A percentile compares a stretch with the other conserved stretches of the same genome.
These are phyloP conservation scores for Anas bernieri DNA, from an alignment of 2,797 vertebrate species.

Conservation along the genomic window DNA sequence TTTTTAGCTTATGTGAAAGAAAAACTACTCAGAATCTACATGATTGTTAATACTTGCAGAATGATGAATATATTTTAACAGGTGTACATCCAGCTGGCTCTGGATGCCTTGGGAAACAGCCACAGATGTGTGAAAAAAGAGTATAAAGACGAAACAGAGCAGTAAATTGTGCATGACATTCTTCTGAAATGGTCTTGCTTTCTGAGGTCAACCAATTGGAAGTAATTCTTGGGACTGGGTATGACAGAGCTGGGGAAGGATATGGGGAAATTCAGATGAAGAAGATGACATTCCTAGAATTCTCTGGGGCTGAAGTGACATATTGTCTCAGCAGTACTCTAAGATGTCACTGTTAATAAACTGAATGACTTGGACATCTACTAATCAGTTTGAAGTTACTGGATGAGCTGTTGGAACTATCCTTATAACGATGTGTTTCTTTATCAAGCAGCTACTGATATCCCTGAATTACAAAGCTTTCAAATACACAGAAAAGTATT, in stretches of 20 bases:
- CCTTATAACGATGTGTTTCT: neutral
- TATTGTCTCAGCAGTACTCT: neutral
- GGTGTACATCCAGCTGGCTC: neutral
- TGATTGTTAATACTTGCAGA: neutral
- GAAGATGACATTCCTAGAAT: neutral
- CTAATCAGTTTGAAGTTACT: neutral
- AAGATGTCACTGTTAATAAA: neutral
- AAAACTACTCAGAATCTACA: neutral
- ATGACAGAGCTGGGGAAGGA: neutral
- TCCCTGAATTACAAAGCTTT: neutral
- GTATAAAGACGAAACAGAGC: neutral
- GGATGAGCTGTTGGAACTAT: neutral
- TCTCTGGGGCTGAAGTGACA: neutral
- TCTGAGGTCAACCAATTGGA: neutral
- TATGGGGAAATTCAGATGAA: neutral
- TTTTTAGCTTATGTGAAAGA: neutral
- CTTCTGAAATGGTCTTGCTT: neutral
- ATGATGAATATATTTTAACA: constrained; percentile 1
- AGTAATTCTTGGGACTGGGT: neutral
- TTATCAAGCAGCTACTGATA: neutral
- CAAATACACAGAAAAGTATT: neutral
- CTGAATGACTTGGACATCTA: neutral
- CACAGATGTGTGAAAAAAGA: neutral
- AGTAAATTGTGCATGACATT: neutral
- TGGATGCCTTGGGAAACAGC: neutral